These are phyloP conservation scores for Peromyscus attwateri DNA, from an alignment of 2,797 vertebrate species.

Conservation along the genomic window DNA sequence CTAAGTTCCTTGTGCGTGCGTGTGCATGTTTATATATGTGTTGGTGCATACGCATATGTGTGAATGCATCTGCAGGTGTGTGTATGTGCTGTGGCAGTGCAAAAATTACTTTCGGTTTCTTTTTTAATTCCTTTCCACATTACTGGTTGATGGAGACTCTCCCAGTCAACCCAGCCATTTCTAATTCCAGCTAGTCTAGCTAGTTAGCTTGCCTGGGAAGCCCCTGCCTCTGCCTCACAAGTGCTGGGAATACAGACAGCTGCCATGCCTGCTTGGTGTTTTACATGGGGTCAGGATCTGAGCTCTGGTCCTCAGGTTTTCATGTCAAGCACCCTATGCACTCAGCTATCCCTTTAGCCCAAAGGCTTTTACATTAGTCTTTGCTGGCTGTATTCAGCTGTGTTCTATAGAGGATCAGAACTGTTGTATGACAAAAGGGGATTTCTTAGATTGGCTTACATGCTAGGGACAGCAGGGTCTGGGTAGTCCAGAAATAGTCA, in stretches of 20 bases:
- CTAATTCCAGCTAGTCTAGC: neutral
- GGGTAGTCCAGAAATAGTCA: neutral
- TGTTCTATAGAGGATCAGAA: neutral
- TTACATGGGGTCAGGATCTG: neutral
- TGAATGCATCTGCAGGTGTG: neutral
- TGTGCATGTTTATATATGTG: neutral
- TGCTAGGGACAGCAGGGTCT: too few species aligned
- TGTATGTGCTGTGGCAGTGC: neutral
- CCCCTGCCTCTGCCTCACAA: neutral
- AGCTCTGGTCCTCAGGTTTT: neutral
- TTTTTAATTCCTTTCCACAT: neutral
- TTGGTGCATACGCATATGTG: neutral
- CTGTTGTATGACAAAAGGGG: neutral
- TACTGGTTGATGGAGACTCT: neutral
- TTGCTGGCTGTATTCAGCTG: neutral
- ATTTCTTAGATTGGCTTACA: neutral
- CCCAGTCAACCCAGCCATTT: neutral
- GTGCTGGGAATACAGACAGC: neutral
- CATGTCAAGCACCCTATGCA: neutral
- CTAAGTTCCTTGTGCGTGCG: neutral
- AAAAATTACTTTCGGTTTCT: neutral
- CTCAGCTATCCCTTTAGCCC: neutral
- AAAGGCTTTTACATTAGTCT: neutral
- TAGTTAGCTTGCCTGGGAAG: neutral
- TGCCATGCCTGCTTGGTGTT: neutral